Evolutionary conservation across 2,888 invertebrate species (phyloP).

Genomic region (Hydrotaea cyrtoneurina): DNA sequence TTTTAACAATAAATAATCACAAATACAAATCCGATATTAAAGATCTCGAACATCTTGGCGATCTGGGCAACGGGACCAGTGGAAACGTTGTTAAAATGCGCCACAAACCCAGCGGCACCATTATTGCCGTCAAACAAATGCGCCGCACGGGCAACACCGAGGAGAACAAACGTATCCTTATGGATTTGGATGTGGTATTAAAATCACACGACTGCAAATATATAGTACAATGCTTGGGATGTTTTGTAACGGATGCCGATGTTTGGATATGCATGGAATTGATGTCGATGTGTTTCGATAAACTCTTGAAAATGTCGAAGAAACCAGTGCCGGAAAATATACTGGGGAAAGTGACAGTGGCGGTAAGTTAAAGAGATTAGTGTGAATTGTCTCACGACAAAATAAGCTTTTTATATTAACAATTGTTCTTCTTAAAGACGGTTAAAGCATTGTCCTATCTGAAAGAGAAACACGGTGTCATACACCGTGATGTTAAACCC

Average conservation of each 20-base stretch:
- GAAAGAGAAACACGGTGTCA: conserved; percentile 97
- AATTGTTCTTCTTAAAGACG: conserved; percentile 83
- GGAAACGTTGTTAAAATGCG: conserved; percentile 98
- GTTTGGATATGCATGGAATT: conserved; percentile 99
- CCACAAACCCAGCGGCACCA: conserved; percentile 90
- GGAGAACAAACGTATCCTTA: conserved; percentile 98
- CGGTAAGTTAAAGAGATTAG: conserved; percentile 84
- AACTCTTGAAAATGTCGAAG: conserved; percentile 92
- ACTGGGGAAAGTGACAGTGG: conserved; percentile 97
- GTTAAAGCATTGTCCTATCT: conserved; percentile 98
- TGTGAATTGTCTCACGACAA: neutral
- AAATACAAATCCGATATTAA: conserved; percentile 91
- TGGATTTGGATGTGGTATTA: conserved; percentile 99
- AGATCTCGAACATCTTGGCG: conserved; percentile 92
- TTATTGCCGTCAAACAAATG: conserved; percentile 99
- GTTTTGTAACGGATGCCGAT: conserved; percentile 97
- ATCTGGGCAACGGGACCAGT: conserved; percentile 96
- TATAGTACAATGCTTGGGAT: conserved; percentile 98
- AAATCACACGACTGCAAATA: conserved; percentile 98
- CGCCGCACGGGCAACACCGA: conserved; percentile 97
- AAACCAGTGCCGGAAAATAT: conserved; percentile 97
- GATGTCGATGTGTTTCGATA: conserved; percentile 99
- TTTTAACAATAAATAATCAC: conserved; percentile 90
- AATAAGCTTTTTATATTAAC: too few relatives aligned
- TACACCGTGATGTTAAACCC: conserved; percentile 99